Evolutionary conservation across 2,113 vertebrate genomes (phyloP), one percentile per base, ranked within the genome.

Genomic region (Cololabis saira): DNA sequence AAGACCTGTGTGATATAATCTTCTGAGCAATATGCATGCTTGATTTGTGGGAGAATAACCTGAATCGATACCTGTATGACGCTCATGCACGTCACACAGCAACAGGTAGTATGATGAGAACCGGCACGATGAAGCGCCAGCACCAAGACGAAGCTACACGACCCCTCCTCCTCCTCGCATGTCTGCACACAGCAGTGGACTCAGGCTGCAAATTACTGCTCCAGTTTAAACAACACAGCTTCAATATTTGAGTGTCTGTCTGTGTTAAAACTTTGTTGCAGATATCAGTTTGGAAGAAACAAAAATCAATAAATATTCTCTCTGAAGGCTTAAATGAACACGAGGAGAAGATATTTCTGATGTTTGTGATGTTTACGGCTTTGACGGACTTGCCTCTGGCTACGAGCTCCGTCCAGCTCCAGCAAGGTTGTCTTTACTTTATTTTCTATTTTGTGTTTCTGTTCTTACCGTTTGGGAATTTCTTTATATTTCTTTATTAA

Each of bases 231-330:
- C 33, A 3, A 21, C 15, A n/a, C 12, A 12, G 14, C 22, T 53
- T 10, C 49, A 62, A 63, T 80, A 65, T 62, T 73, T 13, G 13
- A 71, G 11, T n/a, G 21, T 43, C 69, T 27, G 37, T 15, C 69
- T 27, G 37, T 15, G 24, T 48, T 60, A 62, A 41, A 69, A 59
- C 67, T 74, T 13, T 71, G 24, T 53, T 56, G 30, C 67, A 30
- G 9, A 48, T 43, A 19, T 40, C 52, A 18, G 17, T 16, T 59
- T 40, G 19, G 17, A 12, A 12, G 33, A 37, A 11, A 37, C 10
- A 11, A 3, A 30, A 52, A 12, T 1, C 1, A 47, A 45, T 7
- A 45, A 47, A 12, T 19, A 2, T 12, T 41, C n/a, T 44, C 49
- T 59, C 24, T 56, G 12, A 24, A 61, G 62, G 51, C 3, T 51